phyloP scores from a whole-genome alignment of 1,140 invertebrate genomes.

The Lordiphosa stackelbergi region DNA sequence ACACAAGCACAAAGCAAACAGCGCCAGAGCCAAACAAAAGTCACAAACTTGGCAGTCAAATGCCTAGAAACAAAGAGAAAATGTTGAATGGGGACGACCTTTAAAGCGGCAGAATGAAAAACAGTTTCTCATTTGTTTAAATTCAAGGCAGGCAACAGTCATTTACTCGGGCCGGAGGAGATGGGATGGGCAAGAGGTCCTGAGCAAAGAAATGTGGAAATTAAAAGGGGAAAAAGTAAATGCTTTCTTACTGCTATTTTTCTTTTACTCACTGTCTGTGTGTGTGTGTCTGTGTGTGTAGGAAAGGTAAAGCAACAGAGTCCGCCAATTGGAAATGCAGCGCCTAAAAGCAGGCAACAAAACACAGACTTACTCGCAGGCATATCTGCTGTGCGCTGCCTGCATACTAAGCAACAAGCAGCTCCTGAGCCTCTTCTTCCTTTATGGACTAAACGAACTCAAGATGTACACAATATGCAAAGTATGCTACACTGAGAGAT shows the following conservation, averaged over 20 bases:
- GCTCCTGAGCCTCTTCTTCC: slow-evolving; percentile 8
- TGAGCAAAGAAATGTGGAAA: slow-evolving; percentile 62
- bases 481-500: slow-evolving; percentile 13
- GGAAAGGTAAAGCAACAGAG: slow-evolving; percentile 43
- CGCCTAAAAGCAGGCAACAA: slow-evolving; percentile 30
- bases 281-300: slow-evolving; percentile 57
- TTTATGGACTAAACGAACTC: slow-evolving; percentile 61
- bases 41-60: slow-evolving; percentile 36
- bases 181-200: too few relatives aligned
- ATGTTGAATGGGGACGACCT: slow-evolving; percentile 26
- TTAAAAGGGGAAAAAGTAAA: slow-evolving; percentile 61
- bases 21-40: slow-evolving; percentile 35
- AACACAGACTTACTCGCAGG: slow-evolving; percentile 7
- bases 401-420: slow-evolving; percentile 62
- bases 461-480: slow-evolving; percentile 59
- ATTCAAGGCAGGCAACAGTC: slow-evolving; percentile 69
- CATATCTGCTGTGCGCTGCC: slow-evolving; percentile 30
- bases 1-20: slow-evolving; percentile 30
- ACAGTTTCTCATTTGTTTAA: slow-evolving; percentile 66
- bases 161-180: slow-evolving; percentile 20
- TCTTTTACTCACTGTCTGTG: slow-evolving; percentile 13
- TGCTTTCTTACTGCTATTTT: slow-evolving; percentile 39
- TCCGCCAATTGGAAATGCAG: slow-evolving; percentile 47
- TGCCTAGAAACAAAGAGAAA: slow-evolving; percentile 21
- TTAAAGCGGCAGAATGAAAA: slow-evolving; percentile 39